Evolutionary conservation across 2,113 vertebrate genomes (phyloP).

Genomic region (Mandrillus leucophaeus): DNA sequence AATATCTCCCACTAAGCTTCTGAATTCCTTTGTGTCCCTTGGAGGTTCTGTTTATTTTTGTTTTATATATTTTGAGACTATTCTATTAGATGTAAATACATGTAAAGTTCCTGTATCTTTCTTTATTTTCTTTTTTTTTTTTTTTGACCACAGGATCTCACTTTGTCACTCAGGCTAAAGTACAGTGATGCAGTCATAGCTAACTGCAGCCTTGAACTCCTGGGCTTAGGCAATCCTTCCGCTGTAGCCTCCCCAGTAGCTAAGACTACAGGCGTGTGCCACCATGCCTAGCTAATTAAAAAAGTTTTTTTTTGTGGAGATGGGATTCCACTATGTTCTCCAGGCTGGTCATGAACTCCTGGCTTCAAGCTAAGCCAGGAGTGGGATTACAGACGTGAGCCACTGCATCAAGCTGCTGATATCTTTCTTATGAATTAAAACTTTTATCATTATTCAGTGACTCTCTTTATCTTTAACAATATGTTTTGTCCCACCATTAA

Average conservation of each 20-base stretch:
- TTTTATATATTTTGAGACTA: not conserved
- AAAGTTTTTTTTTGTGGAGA: not conserved
- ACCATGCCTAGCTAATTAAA: not conserved
- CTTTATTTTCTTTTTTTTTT: not conserved
- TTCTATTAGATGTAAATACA: not conserved
- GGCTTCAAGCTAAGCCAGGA: not conserved
- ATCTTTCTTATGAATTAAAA: not conserved
- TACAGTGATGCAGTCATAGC: not conserved
- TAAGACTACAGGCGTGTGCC: not conserved
- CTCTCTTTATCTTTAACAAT: not conserved
- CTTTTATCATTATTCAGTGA: not conserved
- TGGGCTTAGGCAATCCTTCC: not conserved
- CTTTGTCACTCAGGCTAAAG: not conserved
- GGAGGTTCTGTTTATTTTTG: not conserved
- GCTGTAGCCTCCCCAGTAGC: not conserved
- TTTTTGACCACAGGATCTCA: not conserved
- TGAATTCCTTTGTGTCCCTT: not conserved
- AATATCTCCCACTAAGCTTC: not conserved
- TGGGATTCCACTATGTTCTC: not conserved
- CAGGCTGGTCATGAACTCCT: not conserved
- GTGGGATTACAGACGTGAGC: not conserved
- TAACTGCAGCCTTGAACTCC: not conserved
- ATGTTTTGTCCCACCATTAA: not conserved
- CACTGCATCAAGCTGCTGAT: not conserved
- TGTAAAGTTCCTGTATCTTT: not conserved